Base-by-base conservation (phyloP, 2,113 vertebrate genomes). In the Podarcis muralis region DNA sequence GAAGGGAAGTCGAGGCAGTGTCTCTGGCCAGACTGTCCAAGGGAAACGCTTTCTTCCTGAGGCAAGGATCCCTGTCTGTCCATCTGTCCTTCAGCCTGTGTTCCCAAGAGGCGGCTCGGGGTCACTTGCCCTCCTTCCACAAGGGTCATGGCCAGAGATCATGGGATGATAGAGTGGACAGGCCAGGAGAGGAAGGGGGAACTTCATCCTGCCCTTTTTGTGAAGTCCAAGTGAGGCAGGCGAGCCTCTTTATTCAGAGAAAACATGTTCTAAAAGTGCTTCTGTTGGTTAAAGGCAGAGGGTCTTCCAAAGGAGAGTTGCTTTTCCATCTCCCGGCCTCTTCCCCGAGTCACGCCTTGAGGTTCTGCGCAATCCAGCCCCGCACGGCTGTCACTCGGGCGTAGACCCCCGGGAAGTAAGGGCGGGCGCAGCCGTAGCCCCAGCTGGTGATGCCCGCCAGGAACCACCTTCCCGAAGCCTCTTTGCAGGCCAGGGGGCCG, bases 401-500 rank as follows among this genome's bases (percentile, higher is more conserved):
- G 93, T 99, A 99, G 94, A 99, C 98, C 1, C 99, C 98, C 0
- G 98, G 98, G 91, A 97, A 98, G 92, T 97, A 96, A 0, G 95
- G 97, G 89, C 98, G 96, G 6, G 97, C 98, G 3, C 99, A 99
- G 92, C 98, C 98, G 0, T 98, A 98, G 88, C 99, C 99, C 99
- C 99, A 99, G 95, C 99, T 99, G 35, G 98, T 99, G 95, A 99
- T 98, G 91, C 99, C 99, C 4, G 98, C 98, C 16, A 99, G 95
- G 93, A 99, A 99, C 99, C 99, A 99, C 43, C 95, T 97, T 68
- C 98, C 98, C 1, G 97, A 97, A 35, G 92, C 90, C 90, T 98
- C 97, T 84, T 96, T 96, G 86, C 99, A 99, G n/a, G 98, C 97
- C 93, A 99, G 92, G 0, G 99, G 98, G 1, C 99, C 98, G 0